Conservation (phyloP, 2,113 vertebrate species). For the Heterotilapia buettikoferi region DNA sequence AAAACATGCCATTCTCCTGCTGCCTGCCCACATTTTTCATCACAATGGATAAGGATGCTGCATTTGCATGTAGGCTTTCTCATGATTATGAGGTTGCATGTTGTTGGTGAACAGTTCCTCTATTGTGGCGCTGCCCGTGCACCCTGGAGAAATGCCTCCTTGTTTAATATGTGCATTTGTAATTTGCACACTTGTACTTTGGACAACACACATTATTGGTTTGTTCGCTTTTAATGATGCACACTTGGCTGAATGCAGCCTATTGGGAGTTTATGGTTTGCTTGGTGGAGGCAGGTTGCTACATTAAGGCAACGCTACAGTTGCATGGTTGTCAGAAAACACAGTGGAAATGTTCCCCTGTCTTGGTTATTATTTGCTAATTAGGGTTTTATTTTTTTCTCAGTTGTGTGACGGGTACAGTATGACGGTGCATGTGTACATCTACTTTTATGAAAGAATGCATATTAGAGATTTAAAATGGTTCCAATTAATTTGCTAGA, state of each 20-base stretch:
- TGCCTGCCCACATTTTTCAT: constrained; percentile 27
- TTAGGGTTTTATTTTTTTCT: neutral
- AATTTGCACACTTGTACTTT: constrained; percentile 41
- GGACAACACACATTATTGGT: constrained; percentile 34
- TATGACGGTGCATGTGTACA: neutral
- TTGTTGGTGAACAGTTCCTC: constrained; percentile 31
- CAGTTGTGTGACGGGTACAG: neutral
- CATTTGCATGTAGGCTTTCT: constrained; percentile 63
- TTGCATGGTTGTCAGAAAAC: constrained; percentile 30
- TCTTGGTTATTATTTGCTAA: neutral
- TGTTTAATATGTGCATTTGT: constrained; percentile 62
- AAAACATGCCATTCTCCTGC: constrained; percentile 15
- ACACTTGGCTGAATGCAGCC: constrained; percentile 44
- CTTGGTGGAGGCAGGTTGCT: constrained; percentile 16
- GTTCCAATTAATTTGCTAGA: neutral
- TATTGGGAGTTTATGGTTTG: constrained; percentile 38
- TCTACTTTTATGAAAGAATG: neutral
- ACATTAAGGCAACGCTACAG: neutral
- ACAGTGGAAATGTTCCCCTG: neutral
- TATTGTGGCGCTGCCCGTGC: constrained; percentile 5
- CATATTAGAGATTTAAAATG: neutral
- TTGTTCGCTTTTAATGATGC: constrained; percentile 48
- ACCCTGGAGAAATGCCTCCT: constrained; percentile 44
- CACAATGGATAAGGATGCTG: constrained; percentile 48
- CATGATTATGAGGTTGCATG: constrained; percentile 47